Percentiles rank a stretch among this genome's conserved stretches.
Conservation (phyloP, 2,888 invertebrate species). For the Cryptus viduatorius region DNA sequence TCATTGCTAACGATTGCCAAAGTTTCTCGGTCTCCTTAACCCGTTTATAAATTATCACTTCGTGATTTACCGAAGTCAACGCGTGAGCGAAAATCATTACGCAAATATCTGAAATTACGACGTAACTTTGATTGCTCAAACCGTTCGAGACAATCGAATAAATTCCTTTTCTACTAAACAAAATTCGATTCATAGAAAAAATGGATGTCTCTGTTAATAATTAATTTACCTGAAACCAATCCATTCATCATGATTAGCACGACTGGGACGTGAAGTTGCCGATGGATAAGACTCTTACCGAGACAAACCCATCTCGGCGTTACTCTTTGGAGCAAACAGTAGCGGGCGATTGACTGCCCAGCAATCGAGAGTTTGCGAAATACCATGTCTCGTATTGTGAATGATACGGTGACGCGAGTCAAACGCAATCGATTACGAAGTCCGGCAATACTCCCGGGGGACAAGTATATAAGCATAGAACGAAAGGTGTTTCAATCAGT, state of each 20-base stretch:
- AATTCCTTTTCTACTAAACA: not conserved
- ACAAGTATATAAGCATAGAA: slow-evolving; percentile 81
- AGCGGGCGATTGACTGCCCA: slow-evolving; percentile 29
- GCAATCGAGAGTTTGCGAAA: slow-evolving; percentile 78
- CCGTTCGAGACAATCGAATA: not conserved
- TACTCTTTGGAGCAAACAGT: slow-evolving; percentile 14
- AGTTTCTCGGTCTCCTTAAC: slow-evolving; percentile 79
- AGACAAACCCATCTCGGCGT: slow-evolving; percentile 12
- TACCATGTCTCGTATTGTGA: slow-evolving; percentile 71
- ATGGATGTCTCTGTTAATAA: not conserved
- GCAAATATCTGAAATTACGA: slow-evolving; percentile 51
- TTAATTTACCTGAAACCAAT: not conserved
- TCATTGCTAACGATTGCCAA: slow-evolving; percentile 77
- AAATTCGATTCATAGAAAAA: not conserved
- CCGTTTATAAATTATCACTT: slow-evolving; percentile 71
- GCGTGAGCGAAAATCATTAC: slow-evolving; percentile 48
- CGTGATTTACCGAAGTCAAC: slow-evolving; percentile 44
- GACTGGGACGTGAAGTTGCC: not conserved
- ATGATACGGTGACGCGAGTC: slow-evolving; percentile 70
- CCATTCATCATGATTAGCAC: not conserved
- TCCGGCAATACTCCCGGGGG: slow-evolving; percentile 55
- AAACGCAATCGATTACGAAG: slow-evolving; percentile 83
- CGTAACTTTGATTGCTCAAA: slow-evolving; percentile 18
- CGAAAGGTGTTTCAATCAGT: slow-evolving; percentile 77
- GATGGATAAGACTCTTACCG: slow-evolving; percentile 6